Evolutionary conservation across 2,113 vertebrate species (phyloP), one percentile per base, ranked within the genome.

Genomic region (Macquaria australasica): DNA sequence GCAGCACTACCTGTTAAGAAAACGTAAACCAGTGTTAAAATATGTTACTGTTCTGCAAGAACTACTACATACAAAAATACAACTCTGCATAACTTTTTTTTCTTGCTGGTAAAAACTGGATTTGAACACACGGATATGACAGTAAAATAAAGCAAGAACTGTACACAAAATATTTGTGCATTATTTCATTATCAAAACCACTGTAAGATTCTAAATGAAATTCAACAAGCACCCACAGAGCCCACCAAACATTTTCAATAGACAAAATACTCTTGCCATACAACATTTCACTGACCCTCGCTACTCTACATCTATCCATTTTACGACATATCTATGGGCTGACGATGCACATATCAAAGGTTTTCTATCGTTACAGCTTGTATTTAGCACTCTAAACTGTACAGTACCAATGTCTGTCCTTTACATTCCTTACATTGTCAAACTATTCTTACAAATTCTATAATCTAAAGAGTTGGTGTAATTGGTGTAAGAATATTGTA

Each of bases 11-110:
- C 87, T 92, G 92, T 86, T 89, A 83, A 79, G 77, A 79, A 89
- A 91, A 82, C 69, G 79, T 87, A 85, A 90, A 93, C 92, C 92
- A 94, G 94, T 93, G 93, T 94, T 92, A 91, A 90, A 86, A 92
- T 87, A 87, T 89, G 92, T 92, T 91, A 93, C 92, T 92, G 90
- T 93, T 92, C 84, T 90, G 89, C 79, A 88, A 89, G 83, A 94
- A 92, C 89, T 86, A 89, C 79, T 55, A 89, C 58, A 84, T 91
- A 91, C 70, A 94, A 91, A 90, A 92, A 93, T 89, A 91, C 86
- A 89, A 87, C 80, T 91, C 90, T 90, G 85, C 71, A 88, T 90
- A 83, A 83, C 73, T 87, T 34, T 81, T 86, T 90, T 87, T 86
- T 20, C 73, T 83, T 77, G 41, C 77, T 84, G 81, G 67, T 83